Percentiles rank a stretch among this genome's conserved stretches.
Conservation (phyloP, 2,113 vertebrate species). For the Chiloscyllium plagiosum region DNA sequence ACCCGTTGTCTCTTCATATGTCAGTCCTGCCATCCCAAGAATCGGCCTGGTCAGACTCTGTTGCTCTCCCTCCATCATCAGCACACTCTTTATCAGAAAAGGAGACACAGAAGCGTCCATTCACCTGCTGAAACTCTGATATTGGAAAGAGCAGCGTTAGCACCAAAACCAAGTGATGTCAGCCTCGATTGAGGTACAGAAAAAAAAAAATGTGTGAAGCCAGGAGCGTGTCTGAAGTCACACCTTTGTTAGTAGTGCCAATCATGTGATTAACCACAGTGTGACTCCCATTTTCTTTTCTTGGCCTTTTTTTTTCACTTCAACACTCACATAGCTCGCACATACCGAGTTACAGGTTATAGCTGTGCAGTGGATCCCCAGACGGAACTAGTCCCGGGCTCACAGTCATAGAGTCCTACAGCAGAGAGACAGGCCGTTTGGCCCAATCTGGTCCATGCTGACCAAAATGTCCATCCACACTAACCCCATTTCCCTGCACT, state of each 20-base stretch:
- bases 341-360: background rate
- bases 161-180: background rate
- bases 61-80: too few species aligned
- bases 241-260: background rate
- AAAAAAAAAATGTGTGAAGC: background rate
- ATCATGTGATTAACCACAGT: background rate
- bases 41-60: too few species aligned
- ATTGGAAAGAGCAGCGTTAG: background rate
- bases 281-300: background rate
- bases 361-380: background rate
- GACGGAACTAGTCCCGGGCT: background rate
- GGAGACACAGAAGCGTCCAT: too few species aligned
- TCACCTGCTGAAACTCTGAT: background rate
- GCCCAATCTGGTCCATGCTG: too few species aligned
- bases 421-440: too few species aligned
- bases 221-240: background rate
- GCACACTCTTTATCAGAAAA: too few species aligned
- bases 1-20: too few species aligned
- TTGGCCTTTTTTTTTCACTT: background rate
- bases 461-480: too few species aligned
- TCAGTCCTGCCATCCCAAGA: too few species aligned
- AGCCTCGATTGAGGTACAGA: background rate
- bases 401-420: background rate
- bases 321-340: background rate
- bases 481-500: too few species aligned